phyloP scores from a whole-genome alignment of 2,888 invertebrate species.

The Papilio gigon region DNA sequence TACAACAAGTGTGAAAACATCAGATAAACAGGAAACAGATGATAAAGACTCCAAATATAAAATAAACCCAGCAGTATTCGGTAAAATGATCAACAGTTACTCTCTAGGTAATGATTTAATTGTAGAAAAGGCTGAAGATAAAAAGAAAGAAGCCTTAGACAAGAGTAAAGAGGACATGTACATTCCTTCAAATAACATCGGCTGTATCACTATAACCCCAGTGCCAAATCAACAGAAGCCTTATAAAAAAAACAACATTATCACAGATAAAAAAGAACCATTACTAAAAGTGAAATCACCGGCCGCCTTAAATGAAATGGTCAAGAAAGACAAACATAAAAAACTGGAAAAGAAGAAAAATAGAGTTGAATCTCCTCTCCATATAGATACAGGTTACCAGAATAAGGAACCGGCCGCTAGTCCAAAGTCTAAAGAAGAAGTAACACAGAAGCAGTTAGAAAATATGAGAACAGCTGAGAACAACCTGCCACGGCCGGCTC shows the following conservation, averaged over 20 bases:
- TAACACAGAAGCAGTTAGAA: conserved; percentile 68
- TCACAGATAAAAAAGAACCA: conserved; percentile 56
- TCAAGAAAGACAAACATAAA: conserved; percentile 58
- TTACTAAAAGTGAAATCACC: conserved; percentile 75
- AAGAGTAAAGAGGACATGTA: conserved; percentile 66
- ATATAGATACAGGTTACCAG: conserved; percentile 66
- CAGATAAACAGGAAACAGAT: conserved; percentile 47
- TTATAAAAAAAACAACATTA: conserved; percentile 54
- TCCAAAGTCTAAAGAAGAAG: conserved; percentile 62
- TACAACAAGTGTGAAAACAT: conserved; percentile 59
- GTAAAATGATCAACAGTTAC: conserved; percentile 60
- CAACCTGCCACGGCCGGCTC: conserved; percentile 69
- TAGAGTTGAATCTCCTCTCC: conserved; percentile 59
- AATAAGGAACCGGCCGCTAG: conserved; percentile 60
- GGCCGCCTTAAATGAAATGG: conserved; percentile 74
- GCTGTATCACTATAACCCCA: conserved; percentile 77
- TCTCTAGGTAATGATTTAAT: conserved; percentile 62
- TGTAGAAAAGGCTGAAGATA: conserved; percentile 63
- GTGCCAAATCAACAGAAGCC: conserved; percentile 58
- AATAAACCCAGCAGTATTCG: conserved; percentile 51
- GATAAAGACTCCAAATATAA: conserved; percentile 52
- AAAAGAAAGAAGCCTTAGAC: conserved; percentile 52
- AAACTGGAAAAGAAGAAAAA: conserved; percentile 63
- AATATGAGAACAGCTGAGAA: conserved; percentile 68
- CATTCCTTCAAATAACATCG: conserved; percentile 71